A percentile compares a stretch with the other conserved stretches of the same genome.
These are phyloP conservation scores for Corvus cornix DNA, from an alignment of 2,113 vertebrate genomes.

Conservation along the genomic window DNA sequence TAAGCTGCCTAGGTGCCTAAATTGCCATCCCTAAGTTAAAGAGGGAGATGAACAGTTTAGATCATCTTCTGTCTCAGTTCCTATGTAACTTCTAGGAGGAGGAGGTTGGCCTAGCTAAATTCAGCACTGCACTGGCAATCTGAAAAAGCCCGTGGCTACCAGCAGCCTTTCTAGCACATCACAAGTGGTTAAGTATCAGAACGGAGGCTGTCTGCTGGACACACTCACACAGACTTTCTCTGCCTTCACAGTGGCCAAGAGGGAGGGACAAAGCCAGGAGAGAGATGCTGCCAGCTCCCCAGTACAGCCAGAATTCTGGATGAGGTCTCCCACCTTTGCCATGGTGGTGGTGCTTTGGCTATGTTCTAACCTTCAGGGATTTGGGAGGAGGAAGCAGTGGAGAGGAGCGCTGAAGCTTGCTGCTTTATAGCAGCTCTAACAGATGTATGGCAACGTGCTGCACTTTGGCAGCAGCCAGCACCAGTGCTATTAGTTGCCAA, in stretches of 20 bases:
- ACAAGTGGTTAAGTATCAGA: background rate
- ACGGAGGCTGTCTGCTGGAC: background rate
- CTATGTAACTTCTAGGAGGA: background rate
- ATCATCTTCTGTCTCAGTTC: background rate
- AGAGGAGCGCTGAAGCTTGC: background rate
- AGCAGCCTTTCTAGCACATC: background rate
- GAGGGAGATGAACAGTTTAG: background rate
- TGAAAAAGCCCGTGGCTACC: background rate
- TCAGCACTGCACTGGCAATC: background rate
- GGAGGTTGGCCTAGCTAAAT: background rate
- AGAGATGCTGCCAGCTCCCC: background rate
- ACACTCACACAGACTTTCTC: background rate
- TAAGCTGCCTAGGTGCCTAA: background rate
- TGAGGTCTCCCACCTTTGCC: background rate
- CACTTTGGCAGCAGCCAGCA: conserved; percentile 20
- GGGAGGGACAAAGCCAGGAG: background rate
- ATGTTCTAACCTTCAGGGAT: background rate
- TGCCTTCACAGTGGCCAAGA: background rate
- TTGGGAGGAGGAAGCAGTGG: background rate
- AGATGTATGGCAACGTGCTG: conserved; percentile 48
- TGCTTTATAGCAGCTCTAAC: background rate
- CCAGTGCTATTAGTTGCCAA: conserved; percentile 45
- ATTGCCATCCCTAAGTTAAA: background rate
- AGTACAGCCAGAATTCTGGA: background rate
- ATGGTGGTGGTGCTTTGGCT: background rate